phyloP scores from a whole-genome alignment of 2,797 vertebrate species.

The Neosalanx taihuensis region DNA sequence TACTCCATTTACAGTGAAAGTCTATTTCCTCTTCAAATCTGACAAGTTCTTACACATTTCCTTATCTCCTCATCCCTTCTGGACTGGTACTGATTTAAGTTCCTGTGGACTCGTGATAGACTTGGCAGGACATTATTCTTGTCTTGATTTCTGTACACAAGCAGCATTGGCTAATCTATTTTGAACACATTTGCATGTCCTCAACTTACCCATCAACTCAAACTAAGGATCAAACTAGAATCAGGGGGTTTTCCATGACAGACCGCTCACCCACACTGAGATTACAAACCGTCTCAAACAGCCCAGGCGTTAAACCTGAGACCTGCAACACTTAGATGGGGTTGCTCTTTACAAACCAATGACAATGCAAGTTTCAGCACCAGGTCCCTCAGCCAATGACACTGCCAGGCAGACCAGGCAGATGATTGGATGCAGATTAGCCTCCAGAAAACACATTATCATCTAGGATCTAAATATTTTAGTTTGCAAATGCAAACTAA shows the following conservation, averaged over 20 bases:
- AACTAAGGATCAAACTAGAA: not conserved
- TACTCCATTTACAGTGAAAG: not conserved
- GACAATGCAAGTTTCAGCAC: slow-evolving; percentile 3
- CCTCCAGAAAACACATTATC: not conserved
- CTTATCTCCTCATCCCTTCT: not conserved
- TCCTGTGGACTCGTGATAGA: no score
- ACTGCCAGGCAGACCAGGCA: not conserved
- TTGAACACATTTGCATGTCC: not conserved
- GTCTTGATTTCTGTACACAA: not conserved
- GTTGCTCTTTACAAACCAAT: not conserved
- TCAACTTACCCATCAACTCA: not conserved
- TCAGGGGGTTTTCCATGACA: not conserved
- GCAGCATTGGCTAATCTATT: not conserved
- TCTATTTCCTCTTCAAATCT: no score
- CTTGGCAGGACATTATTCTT: no score
- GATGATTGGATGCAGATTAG: not conserved
- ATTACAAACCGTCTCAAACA: not conserved
- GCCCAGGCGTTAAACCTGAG: not conserved
- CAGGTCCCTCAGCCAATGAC: not conserved
- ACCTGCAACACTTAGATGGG: not conserved
- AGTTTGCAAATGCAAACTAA: not conserved
- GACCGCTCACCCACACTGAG: not conserved
- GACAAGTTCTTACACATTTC: no score
- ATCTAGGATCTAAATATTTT: not conserved
- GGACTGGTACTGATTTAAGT: no score